These are phyloP conservation scores for Parascotia fuliginaria DNA, from an alignment of 2,888 invertebrate genomes.

Conservation along the genomic window DNA sequence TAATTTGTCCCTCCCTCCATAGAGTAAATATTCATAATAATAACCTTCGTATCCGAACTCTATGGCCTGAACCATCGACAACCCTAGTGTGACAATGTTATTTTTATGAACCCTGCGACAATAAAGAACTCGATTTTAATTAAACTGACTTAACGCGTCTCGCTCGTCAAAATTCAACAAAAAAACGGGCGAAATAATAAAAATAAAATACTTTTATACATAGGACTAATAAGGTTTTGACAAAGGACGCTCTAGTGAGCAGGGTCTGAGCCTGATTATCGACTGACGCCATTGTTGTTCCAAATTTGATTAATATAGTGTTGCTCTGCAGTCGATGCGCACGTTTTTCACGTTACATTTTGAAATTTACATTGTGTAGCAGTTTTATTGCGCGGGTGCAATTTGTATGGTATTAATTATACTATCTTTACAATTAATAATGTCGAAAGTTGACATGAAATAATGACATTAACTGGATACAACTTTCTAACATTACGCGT, in stretches of 20 bases:
- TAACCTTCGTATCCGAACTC: slow-evolving; percentile 37
- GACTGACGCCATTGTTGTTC: slow-evolving; percentile 77
- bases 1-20: slow-evolving; percentile 56
- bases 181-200: slow-evolving; percentile 47
- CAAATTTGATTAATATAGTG: slow-evolving; percentile 77
- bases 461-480: slow-evolving; percentile 9
- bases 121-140: slow-evolving; percentile 73
- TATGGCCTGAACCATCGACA: slow-evolving; percentile 35
- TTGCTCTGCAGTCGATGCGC: slow-evolving; percentile 49
- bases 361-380: slow-evolving; percentile 2
- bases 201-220: slow-evolving; percentile 45
- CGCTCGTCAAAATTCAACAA: slow-evolving; percentile 45
- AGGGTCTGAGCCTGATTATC: slow-evolving; percentile 72
- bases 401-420: slow-evolving; percentile 9
- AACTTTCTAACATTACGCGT: slow-evolving; percentile 32
- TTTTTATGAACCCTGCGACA: slow-evolving; percentile 75
- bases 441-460: slow-evolving; percentile 20
- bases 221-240: slow-evolving; percentile 62
- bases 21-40: slow-evolving; percentile 66
- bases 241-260: slow-evolving; percentile 71
- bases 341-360: slow-evolving; percentile 7
- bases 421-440: slow-evolving; percentile 11
- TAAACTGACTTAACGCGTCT: slow-evolving; percentile 71
- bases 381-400: background rate
- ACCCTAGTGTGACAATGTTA: slow-evolving; percentile 64